A percentile compares a stretch with the other conserved stretches of the same genome.
These are phyloP conservation scores for Myotis vivesi DNA, from an alignment of 2,797 vertebrate species.

Conservation along the genomic window DNA sequence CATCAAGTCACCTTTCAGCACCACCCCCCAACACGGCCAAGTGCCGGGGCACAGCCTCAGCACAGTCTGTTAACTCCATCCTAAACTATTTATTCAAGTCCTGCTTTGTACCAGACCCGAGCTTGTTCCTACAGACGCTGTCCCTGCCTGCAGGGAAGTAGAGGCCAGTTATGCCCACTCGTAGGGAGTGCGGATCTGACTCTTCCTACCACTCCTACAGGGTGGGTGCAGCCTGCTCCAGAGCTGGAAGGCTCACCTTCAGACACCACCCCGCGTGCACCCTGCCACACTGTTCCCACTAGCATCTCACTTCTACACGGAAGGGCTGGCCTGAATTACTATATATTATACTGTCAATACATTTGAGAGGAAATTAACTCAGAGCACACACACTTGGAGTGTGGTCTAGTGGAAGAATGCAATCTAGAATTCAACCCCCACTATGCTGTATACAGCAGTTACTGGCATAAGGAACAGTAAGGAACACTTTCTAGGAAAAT, in stretches of 20 bases:
- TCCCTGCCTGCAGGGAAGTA: background rate
- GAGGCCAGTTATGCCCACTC: accelerated
- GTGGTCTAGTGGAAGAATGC: background rate
- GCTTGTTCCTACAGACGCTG: background rate
- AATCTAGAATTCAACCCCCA: background rate
- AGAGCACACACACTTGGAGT: too few species aligned
- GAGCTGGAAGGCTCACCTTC: background rate
- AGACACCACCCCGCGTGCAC: accelerated
- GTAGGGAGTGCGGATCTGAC: accelerated
- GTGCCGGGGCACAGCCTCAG: accelerated
- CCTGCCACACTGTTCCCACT: background rate
- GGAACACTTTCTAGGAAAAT: background rate
- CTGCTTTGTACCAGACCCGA: background rate
- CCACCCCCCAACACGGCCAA: accelerated
- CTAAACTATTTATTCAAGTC: background rate
- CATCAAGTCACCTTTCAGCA: background rate
- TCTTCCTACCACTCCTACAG: background rate
- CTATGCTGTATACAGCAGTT: background rate
- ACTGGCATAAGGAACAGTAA: too few species aligned
- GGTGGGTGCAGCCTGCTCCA: background rate
- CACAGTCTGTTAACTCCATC: accelerated
- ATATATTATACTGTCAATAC: accelerated
- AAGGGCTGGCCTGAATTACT: background rate
- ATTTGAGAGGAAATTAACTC: background rate
- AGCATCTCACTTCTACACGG: background rate